A percentile compares a stretch with the other conserved stretches of the same genome.
phyloP scores from a whole-genome alignment of 2,888 invertebrate genomes.

The Dicranocentrus wangi region DNA sequence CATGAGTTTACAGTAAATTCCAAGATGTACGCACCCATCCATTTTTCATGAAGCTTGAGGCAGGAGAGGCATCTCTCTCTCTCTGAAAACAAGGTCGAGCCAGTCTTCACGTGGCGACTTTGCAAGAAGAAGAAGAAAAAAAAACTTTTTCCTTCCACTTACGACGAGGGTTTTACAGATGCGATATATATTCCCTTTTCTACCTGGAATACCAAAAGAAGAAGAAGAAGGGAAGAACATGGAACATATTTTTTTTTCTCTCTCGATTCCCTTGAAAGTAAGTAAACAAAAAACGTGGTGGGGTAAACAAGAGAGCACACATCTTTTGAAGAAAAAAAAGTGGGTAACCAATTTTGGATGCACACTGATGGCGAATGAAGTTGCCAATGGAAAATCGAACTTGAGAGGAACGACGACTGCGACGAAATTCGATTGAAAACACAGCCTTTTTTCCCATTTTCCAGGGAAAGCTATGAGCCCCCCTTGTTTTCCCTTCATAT shows the following conservation, averaged over 20 bases:
- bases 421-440: no score
- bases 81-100: constrained; percentile 11
- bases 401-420: no score
- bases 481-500: no score
- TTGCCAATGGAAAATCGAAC: no score
- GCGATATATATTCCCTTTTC: neutral
- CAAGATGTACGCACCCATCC: constrained; percentile 39
- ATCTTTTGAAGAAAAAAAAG: constrained; percentile 13
- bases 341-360: neutral
- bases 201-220: constrained; percentile 9
- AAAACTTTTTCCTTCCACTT: neutral
- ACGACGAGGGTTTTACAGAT: neutral
- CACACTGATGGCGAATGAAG: neutral
- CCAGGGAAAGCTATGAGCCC: no score
- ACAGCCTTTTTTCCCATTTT: no score
- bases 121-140: neutral
- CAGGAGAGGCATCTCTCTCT: neutral
- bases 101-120: neutral
- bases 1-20: no score
- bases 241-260: no score
- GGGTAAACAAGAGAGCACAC: constrained; percentile 11
- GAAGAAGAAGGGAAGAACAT: neutral
- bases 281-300: constrained; percentile 12
- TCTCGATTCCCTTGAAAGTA: neutral
- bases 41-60: constrained; percentile 51